These are phyloP conservation scores for Nomia melanderi DNA, from an alignment of 1,140 invertebrate genomes.

Conservation along the genomic window DNA sequence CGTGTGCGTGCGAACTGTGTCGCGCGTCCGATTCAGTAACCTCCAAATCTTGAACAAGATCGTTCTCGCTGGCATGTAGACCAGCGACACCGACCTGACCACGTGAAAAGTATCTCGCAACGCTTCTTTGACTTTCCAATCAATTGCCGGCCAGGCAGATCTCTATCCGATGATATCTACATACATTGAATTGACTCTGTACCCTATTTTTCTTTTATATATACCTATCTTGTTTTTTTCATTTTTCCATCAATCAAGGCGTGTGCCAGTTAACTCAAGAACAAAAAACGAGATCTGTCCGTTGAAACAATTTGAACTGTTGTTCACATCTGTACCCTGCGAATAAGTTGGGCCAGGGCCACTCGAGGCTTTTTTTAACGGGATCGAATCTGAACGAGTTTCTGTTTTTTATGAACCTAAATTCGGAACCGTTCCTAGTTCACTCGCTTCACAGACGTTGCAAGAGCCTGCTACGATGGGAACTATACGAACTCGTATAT, in stretches of 20 bases:
- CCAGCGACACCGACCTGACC: slow-evolving; percentile 18
- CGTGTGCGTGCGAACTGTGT: slow-evolving; percentile 32
- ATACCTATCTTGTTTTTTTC: not conserved
- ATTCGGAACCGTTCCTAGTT: no score
- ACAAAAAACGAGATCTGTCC: not conserved
- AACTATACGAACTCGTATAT: no score
- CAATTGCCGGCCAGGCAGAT: not conserved
- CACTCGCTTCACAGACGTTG: no score
- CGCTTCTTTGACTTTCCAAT: no score
- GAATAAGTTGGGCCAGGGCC: not conserved
- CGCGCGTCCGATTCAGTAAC: slow-evolving; percentile 50
- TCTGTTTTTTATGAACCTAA: not conserved
- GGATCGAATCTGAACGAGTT: not conserved
- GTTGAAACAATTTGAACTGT: not conserved
- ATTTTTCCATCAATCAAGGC: not conserved
- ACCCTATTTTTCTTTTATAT: not conserved
- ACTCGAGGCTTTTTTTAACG: not conserved
- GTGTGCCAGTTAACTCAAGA: not conserved
- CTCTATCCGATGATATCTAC: no score
- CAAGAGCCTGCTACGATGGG: no score
- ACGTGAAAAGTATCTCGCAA: not conserved
- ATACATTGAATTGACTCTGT: not conserved
- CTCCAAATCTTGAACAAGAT: slow-evolving; percentile 37
- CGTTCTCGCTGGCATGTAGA: slow-evolving; percentile 17
- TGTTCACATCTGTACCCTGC: not conserved